Base-by-base conservation (phyloP, 2,113 vertebrate species). In the Phasianus colchicus region DNA sequence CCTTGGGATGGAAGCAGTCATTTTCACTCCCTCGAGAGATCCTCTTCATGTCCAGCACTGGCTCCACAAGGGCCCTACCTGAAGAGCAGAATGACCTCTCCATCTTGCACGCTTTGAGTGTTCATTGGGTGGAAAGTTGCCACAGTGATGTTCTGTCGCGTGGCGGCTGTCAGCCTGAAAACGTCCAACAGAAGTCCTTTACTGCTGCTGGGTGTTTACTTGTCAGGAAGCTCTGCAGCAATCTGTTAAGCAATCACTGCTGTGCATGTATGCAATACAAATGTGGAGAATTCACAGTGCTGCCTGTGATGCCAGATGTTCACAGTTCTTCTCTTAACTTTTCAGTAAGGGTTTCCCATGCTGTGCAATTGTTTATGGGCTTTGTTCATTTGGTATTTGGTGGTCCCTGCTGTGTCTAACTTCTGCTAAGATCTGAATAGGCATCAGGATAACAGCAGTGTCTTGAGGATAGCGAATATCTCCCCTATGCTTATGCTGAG, bases 301-400 rank as follows among this genome's bases (percentile, higher is more conserved):
- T 91, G 63, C 42, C 54, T 93, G 67, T 75, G 81, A 75, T 67
- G 42, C 74, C 86, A 95, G 90, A 89, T 84, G 78, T 83, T 94
- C 78, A 76, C n/a, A 90, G 75, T 27, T 88, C 60, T 88, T 85
- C 69, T 70, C 38, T 61, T 76, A 69, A 83, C 79, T 89, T 92
- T 96, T 83, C 71, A 71, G 63, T 58, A 69, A 76, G 30, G 48
- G 6, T 88, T 96, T 94, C 71, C 85, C 40, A 34, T 70, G 82
- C 42, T 66, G 24, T 85, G 54, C 13, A 70, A 77, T 27, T 63
- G 20, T 88, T 89, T 80, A 87, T 73, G 36, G 74, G 15, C 18
- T 83, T 93, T 84, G 17, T 18, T 88, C 45, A 45, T 34, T 70
- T 47, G 17, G 34, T 48, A 10, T 73, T 54, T 83, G 63, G 20